These are phyloP conservation scores for Camponotus pennsylvanicus DNA, from an alignment of 1,140 invertebrate genomes.

Conservation along the genomic window DNA sequence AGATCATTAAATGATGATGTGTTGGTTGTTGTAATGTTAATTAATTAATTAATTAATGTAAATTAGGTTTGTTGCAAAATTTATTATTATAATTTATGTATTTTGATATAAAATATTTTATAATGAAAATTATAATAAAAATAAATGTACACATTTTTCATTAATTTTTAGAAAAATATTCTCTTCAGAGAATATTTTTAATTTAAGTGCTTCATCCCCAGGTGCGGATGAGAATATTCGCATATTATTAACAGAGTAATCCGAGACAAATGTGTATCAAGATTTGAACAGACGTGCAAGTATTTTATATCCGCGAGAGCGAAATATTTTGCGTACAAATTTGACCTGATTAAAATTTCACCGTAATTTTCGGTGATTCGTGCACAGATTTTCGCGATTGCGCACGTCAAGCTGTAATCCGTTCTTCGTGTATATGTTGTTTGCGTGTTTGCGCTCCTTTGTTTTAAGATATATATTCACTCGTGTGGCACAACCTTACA, in stretches of 20 bases:
- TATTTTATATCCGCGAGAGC: background rate
- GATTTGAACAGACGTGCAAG: background rate
- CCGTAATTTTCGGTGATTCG: conserved; percentile 18
- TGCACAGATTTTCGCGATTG: conserved; percentile 30
- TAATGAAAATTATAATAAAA: background rate
- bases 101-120: no score
- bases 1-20: no score
- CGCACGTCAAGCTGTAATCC: conserved; percentile 21
- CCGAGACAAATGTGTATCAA: background rate
- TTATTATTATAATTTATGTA: no score
- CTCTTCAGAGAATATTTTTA: background rate
- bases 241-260: conserved; percentile 19
- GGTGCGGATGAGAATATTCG: background rate
- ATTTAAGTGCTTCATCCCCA: background rate
- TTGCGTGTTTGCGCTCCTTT: conserved; percentile 59
- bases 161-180: background rate
- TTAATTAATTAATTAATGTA: background rate
- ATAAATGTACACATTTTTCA: background rate
- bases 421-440: conserved; percentile 21
- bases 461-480: conserved; percentile 56
- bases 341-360: conserved; percentile 53
- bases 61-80: no score
- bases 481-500: background rate
- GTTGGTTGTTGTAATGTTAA: background rate
- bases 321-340: conserved; percentile 35